Percentiles rank a stretch among this genome's conserved stretches.
Conservation (phyloP, 2,888 invertebrate genomes). For the Trypoxylon attenuatum region DNA sequence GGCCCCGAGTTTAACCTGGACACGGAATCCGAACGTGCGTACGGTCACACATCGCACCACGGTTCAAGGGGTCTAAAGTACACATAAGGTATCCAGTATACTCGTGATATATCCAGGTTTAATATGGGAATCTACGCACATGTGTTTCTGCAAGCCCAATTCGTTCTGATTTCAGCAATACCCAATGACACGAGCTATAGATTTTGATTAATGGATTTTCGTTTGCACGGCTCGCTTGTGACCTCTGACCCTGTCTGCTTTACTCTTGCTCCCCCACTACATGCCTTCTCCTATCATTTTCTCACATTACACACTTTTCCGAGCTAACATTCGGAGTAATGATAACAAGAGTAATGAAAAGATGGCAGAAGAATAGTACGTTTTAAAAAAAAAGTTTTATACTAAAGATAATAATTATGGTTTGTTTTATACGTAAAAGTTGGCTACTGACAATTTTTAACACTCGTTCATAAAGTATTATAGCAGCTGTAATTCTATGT, state of each 20-base stretch:
- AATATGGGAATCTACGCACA: conserved; percentile 55
- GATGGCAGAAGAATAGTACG: too few species aligned
- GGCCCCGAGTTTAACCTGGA: neutral
- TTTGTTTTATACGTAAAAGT: too few species aligned
- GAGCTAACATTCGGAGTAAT: too few species aligned
- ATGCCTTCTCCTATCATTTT: too few species aligned
- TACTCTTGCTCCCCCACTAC: too few species aligned
- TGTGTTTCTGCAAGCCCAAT: conserved; percentile 33
- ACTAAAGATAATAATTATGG: too few species aligned
- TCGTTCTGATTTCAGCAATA: conserved; percentile 60
- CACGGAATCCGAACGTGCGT: conserved; percentile 3
- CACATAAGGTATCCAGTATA: neutral
- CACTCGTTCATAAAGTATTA: too few species aligned
- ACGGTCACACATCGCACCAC: neutral
- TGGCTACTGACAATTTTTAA: too few species aligned
- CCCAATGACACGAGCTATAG: conserved; percentile 43
- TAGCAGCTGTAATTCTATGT: too few species aligned
- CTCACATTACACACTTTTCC: too few species aligned
- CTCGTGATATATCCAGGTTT: conserved; percentile 56
- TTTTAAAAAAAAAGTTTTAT: too few species aligned
- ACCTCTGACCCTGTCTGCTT: neutral
- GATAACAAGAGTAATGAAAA: too few species aligned
- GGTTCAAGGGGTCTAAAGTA: neutral
- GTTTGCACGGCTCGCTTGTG: conserved; percentile 36
- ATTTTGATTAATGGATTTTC: conserved; percentile 58